Base-by-base conservation (phyloP, 2,113 vertebrate genomes). In the Alaudala cheleensis region DNA sequence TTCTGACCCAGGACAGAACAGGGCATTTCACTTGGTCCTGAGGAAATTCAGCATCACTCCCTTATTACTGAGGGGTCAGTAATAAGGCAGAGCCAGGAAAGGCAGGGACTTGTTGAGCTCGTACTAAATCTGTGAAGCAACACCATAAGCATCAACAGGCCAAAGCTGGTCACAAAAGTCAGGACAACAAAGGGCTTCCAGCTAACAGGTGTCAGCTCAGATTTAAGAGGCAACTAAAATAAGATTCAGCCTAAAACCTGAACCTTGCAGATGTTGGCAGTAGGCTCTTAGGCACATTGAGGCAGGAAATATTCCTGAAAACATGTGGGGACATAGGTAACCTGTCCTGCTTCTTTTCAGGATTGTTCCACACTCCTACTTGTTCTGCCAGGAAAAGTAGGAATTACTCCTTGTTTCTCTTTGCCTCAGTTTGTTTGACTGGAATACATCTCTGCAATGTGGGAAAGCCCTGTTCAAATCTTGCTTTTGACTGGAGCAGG, bases 261-360 rank as follows among this genome's bases (percentile, higher is more conserved):
- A 77, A 53, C 29, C 7, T 69, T 69, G 20, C 24, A 80, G 45
- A 45, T 45, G 4, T 9, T 76, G 31, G 45, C 31, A 77, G 10
- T 42, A 71, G 49, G 53, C 19, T 67, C n/a, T 34, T 22, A 10
- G 25, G 6, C 50, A 66, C 24, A 15, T 11, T 15, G 39, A 90
- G 81, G 20, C 9, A 47, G 33, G 26, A 47, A 81, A 65, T 70
- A 40, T 66, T 49, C 12, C 56, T 45, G 51, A 81, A 92, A 90
- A 71, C 2, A 1, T 1, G 0, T 17, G 50, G 22, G 29, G 13
- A 28, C 14, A 28, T 21, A 19, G 11, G 26, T 21, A 90, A 45
- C 39, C 56, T 70, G 25, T 13, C 15, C 15, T 70, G 5, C 45
- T 81, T 33, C 31, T 28, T 71, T 50, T 71, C 34, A 62, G 10